These are phyloP conservation scores for Danaus plexippus DNA, from an alignment of 1,140 invertebrate species.

Conservation along the genomic window DNA sequence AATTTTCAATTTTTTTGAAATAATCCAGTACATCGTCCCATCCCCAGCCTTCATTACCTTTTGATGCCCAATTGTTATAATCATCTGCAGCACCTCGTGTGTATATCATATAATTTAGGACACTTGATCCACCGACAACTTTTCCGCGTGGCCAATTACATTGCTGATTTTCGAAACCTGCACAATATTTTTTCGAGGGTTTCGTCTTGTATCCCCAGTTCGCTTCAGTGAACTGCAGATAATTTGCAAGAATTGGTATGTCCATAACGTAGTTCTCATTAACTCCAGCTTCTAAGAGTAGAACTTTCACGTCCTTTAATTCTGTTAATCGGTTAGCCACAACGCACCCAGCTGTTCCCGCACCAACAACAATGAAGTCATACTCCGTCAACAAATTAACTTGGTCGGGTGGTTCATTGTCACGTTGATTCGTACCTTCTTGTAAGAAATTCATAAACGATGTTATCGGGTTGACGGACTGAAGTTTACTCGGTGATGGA, in stretches of 20 bases:
- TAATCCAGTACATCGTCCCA: conserved; percentile 87
- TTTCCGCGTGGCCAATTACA: conserved; percentile 84
- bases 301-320: conserved; percentile 75
- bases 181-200: conserved; percentile 71
- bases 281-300: conserved; percentile 78
- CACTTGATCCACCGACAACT: conserved; percentile 87
- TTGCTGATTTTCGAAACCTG: conserved; percentile 72
- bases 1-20: conserved; percentile 85
- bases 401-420: conserved; percentile 55
- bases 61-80: conserved; percentile 83
- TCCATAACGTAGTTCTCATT: conserved; percentile 80
- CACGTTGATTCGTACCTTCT: conserved; percentile 49
- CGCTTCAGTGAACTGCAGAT: conserved; percentile 73
- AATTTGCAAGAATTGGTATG: conserved; percentile 76
- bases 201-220: conserved; percentile 76
- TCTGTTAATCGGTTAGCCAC: conserved; percentile 77
- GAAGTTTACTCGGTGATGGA: conserved; percentile 5
- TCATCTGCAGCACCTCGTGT: conserved; percentile 83
- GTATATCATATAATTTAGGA: conserved; percentile 94
- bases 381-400: conserved; percentile 50
- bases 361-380: conserved; percentile 65
- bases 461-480: conserved; percentile 36
- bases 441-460: conserved; percentile 52
- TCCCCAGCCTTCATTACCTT: conserved; percentile 87
- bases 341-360: conserved; percentile 74